Conservation (phyloP, 2,888 invertebrate genomes). For the Euproctis similis region DNA sequence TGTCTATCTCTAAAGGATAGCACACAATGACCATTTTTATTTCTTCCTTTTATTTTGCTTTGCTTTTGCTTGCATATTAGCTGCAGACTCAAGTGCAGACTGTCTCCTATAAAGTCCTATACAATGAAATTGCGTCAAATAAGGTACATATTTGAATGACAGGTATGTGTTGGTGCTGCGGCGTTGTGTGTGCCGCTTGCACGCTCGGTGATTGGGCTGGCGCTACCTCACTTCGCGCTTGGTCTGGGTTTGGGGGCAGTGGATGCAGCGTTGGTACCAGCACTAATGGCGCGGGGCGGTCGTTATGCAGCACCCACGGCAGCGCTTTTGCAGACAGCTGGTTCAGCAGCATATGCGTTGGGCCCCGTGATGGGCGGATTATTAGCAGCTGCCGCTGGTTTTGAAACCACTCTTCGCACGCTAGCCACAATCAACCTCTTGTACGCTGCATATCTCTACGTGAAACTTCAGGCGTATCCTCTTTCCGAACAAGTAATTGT, state of each 20-base stretch:
- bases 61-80: no score
- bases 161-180: slow-evolving; percentile 11
- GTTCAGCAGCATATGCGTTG: slow-evolving; percentile 1
- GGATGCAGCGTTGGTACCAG: slow-evolving; percentile 63
- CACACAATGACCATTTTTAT: no score
- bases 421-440: slow-evolving; percentile 56
- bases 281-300: slow-evolving; percentile 36
- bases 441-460: slow-evolving; percentile 45
- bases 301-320: slow-evolving; percentile 41
- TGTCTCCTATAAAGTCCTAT: no score
- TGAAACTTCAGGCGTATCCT: slow-evolving; percentile 36
- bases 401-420: slow-evolving; percentile 45
- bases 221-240: slow-evolving; percentile 54
- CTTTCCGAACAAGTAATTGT: slow-evolving; percentile 55
- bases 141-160: no score
- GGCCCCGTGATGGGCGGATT: slow-evolving; percentile 50
- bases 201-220: slow-evolving; percentile 33
- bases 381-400: slow-evolving; percentile 39
- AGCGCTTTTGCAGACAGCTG: slow-evolving; percentile 45
- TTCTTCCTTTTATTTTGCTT: no score
- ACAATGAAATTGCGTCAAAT: no score
- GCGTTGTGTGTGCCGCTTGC: slow-evolving; percentile 12
- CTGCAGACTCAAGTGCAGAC: no score
- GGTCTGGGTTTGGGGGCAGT: slow-evolving; percentile 53
- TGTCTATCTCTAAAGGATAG: no score